Base-by-base conservation (phyloP, 2,113 vertebrate genomes). In the Urocynchramus pylzowi region DNA sequence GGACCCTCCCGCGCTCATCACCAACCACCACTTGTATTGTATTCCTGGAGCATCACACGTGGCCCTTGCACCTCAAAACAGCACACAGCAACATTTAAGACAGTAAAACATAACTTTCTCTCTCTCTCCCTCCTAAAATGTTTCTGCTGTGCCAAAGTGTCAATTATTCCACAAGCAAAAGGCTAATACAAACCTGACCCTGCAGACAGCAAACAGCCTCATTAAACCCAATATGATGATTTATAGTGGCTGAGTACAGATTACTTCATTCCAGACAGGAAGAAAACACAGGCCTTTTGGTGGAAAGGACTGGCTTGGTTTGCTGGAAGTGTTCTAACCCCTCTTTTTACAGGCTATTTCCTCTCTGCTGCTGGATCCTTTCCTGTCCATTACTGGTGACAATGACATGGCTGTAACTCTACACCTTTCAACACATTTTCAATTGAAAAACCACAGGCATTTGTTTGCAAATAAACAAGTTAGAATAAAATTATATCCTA, bases 181-280 rank as follows among this genome's bases (percentile, higher is more conserved):
- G 44, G 57, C 84, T 63, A 67, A 16, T 30, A 31, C 30, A 59
- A 56, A 42, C 11, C 8, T 4, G 10, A 78, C 49, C 63, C 84
- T 37, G 63, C 54, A 92, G 90, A 78, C 41, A 52, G 90, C 53
- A 91, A 92, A 87, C 9, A 68, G 84, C 70, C 67, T 83, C 23
- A 84, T 94, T 68, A 83, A 91, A 90, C 19, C 50, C 33, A 61
- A 69, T 39, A 3, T 1, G 26, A 37, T n/a, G 69, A 94, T 80
- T 96, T 87, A 68, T 8, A 87, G 57, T 33, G 70, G 10, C 85
- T 82, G 63, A 96, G 79, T 53, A 76, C 71, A 52, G 63, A 64
- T 27, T 30, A 82, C 74, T 71, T 61, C 37, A 45, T 57, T 61
- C 31, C 42, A 78, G 64, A 95, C 65, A 53, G 35, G 76, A 59